A percentile compares a stretch with the other conserved stretches of the same genome.
These are phyloP conservation scores for Zootermopsis nevadensis DNA, from an alignment of 2,888 invertebrate genomes.

Conservation along the genomic window DNA sequence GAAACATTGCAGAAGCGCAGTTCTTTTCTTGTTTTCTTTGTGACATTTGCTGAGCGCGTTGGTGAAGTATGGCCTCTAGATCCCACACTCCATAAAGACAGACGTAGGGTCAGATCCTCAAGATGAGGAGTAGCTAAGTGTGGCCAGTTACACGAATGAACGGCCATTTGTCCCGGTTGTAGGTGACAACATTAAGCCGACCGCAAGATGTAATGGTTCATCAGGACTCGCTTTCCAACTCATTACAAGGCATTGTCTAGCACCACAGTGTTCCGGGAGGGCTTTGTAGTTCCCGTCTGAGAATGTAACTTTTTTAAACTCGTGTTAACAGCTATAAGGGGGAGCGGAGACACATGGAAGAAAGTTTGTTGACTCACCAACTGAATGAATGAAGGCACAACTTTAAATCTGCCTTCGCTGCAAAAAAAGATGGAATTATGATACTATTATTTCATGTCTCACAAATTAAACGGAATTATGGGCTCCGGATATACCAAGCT, in stretches of 20 bases:
- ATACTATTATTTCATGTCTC: too few relatives aligned
- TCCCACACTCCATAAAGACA: not conserved
- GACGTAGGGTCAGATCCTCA: not conserved
- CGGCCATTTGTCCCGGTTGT: conserved; percentile 15
- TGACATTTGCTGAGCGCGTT: not conserved
- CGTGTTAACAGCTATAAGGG: not conserved
- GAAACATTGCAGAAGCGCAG: not conserved
- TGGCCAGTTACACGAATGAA: conserved; percentile 32
- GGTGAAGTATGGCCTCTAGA: not conserved
- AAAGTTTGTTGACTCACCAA: not conserved
- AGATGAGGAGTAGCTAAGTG: not conserved
- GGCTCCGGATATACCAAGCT: too few relatives aligned
- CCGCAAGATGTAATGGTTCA: conserved; percentile 41
- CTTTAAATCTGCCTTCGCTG: too few relatives aligned
- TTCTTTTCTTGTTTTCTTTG: not conserved
- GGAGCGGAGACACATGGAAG: not conserved
- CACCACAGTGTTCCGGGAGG: not conserved
- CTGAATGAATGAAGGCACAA: not conserved
- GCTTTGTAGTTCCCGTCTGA: not conserved
- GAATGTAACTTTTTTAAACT: not conserved
- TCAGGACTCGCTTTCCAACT: conserved; percentile 38
- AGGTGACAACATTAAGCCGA: conserved; percentile 28
- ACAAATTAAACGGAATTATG: too few relatives aligned
- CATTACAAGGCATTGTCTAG: conserved; percentile 38
- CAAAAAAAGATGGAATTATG: too few relatives aligned